Evolutionary conservation across 2,797 vertebrate species (phyloP).

Genomic region (Tapirus indicus): DNA sequence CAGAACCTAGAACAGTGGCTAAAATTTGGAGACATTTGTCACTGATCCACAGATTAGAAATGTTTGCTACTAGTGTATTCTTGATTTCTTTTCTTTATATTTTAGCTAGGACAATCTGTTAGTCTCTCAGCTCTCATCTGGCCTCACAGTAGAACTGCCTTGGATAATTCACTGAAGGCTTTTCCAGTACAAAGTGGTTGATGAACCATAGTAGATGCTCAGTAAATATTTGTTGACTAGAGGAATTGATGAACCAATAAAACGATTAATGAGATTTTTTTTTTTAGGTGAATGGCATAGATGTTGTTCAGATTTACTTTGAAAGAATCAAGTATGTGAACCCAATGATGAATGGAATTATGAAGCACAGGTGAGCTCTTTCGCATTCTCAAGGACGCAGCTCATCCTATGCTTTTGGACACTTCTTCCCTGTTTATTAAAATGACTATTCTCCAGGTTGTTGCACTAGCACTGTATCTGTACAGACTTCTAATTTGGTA

Average conservation of each 20-base stretch:
- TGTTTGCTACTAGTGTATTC: slow-evolving; percentile 6
- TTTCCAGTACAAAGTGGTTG: slow-evolving; percentile 47
- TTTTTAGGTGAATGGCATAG: slow-evolving; percentile 77
- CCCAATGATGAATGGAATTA: slow-evolving; percentile 71
- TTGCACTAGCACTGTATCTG: slow-evolving; percentile 69
- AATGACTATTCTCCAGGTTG: slow-evolving; percentile 60
- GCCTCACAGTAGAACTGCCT: slow-evolving; percentile 8
- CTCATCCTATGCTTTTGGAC: slow-evolving; percentile 69
- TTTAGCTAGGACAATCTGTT: slow-evolving; percentile 25
- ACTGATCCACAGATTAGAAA: slow-evolving; percentile 47
- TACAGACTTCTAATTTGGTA: slow-evolving; percentile 67
- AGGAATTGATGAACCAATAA: slow-evolving; percentile 62
- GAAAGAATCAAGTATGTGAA: slow-evolving; percentile 75
- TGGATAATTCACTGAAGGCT: slow-evolving; percentile 63
- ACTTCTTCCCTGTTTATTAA: slow-evolving; percentile 50
- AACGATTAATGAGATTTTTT: slow-evolving; percentile 72
- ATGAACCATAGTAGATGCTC: slow-evolving; percentile 23
- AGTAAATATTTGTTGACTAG: slow-evolving; percentile 66
- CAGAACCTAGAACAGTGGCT: background rate
- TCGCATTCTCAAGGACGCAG: slow-evolving; percentile 62
- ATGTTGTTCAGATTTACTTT: slow-evolving; percentile 76
- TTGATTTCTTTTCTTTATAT: slow-evolving; percentile 51
- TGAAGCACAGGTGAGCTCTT: slow-evolving; percentile 77
- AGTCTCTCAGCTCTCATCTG: slow-evolving; percentile 15
- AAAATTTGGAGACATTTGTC: slow-evolving; percentile 52